phyloP scores from a whole-genome alignment of 1,140 invertebrate genomes.

The Diorhabda carinulata region DNA sequence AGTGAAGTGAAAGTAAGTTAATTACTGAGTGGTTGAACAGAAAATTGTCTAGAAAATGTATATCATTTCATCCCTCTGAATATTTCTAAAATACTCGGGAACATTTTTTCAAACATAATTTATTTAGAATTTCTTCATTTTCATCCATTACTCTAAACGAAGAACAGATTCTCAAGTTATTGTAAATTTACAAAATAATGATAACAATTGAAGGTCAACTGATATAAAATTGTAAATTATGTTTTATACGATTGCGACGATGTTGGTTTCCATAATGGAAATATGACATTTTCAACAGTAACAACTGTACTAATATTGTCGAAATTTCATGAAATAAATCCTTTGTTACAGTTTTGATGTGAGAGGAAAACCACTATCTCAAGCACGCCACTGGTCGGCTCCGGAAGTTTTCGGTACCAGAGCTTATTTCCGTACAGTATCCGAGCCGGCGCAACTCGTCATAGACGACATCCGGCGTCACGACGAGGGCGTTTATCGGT shows the following conservation, averaged over 20 bases:
- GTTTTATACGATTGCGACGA: neutral
- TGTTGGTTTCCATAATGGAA: neutral
- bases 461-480: constrained; percentile 74
- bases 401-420: constrained; percentile 73
- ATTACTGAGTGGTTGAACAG: too few relatives aligned
- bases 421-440: constrained; percentile 70
- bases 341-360: constrained; percentile 68
- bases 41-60: too few relatives aligned
- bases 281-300: neutral
- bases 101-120: too few relatives aligned
- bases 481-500: constrained; percentile 83
- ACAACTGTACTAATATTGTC: too few relatives aligned
- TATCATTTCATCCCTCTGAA: too few relatives aligned
- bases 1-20: too few relatives aligned
- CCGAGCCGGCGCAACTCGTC: constrained; percentile 68
- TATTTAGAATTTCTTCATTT: too few relatives aligned
- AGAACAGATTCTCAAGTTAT: too few relatives aligned
- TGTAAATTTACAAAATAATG: too few relatives aligned
- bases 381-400: constrained; percentile 71
- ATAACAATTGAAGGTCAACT: neutral
- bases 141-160: too few relatives aligned
- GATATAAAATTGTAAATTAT: neutral
- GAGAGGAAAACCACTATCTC: constrained; percentile 65
- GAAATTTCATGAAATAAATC: constrained; percentile 5
- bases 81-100: too few relatives aligned